A percentile compares a stretch with the other conserved stretches of the same genome.
Conservation (phyloP, 2,113 vertebrate species). For the Dicaeum eximium region DNA sequence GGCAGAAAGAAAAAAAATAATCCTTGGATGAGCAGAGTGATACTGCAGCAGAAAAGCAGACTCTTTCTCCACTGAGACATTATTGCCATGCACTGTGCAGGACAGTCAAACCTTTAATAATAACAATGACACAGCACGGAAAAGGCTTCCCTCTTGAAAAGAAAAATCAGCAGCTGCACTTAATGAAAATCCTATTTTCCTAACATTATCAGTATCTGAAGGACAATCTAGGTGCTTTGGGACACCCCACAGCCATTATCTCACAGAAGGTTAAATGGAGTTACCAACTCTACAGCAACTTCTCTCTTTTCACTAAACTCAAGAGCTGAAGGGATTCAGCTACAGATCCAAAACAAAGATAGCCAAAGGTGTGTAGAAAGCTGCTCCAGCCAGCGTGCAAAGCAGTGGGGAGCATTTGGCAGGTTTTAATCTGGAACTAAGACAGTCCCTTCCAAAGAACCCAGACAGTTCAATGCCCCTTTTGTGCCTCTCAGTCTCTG, state of each 20-base stretch:
- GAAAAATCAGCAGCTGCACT: not conserved
- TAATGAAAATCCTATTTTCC: constrained; percentile 35
- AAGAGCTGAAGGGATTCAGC: not conserved
- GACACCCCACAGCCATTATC: not conserved
- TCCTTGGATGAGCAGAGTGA: constrained; percentile 24
- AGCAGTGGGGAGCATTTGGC: not conserved
- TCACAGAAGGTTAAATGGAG: constrained; percentile 42
- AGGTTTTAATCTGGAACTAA: constrained; percentile 19
- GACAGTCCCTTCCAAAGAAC: not conserved
- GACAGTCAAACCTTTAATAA: constrained; percentile 41
- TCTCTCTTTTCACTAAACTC: constrained; percentile 3
- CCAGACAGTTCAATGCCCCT: not conserved
- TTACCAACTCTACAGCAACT: constrained; percentile 7
- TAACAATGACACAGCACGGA: constrained; percentile 25
- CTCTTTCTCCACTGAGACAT: not conserved
- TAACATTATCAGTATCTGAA: not conserved
- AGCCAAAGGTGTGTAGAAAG: not conserved
- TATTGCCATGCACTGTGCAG: not conserved
- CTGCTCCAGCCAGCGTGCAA: not conserved
- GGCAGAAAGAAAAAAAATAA: constrained; percentile 6
- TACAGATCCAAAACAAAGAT: constrained; percentile 9
- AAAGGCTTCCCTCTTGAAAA: not conserved
- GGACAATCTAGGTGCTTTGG: not conserved
- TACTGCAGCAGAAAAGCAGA: constrained; percentile 22
- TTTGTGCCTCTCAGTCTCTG: constrained; percentile 10